Percentiles rank a stretch among this genome's conserved stretches.
Evolutionary conservation across 2,888 invertebrate species (phyloP).

Genomic region (Scaeva pyrastri): DNA sequence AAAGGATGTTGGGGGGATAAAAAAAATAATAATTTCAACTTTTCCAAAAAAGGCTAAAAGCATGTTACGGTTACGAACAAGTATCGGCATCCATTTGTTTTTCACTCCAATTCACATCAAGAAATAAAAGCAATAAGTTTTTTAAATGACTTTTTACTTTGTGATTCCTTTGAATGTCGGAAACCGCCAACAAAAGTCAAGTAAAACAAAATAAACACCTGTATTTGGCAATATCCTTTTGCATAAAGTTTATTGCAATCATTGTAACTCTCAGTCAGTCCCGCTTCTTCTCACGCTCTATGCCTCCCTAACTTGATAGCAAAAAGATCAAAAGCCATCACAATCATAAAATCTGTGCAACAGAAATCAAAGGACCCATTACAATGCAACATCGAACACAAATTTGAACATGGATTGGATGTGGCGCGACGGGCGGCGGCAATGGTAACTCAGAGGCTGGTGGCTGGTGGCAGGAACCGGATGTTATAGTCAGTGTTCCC

Average conservation of each 20-base stretch:
- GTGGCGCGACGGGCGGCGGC: background rate
- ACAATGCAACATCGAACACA: conserved; percentile 65
- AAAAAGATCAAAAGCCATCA: conserved; percentile 64
- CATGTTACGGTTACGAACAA: background rate
- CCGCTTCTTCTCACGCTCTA: background rate
- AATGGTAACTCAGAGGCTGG: background rate
- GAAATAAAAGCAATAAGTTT: background rate
- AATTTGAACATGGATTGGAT: conserved; percentile 40
- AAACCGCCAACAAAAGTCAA: background rate
- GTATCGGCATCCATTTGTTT: background rate
- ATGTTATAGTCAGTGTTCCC: conserved; percentile 5
- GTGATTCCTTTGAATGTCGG: conserved; percentile 6
- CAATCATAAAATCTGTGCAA: conserved; percentile 61
- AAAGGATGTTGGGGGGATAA: too few relatives aligned
- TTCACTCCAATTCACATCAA: background rate
- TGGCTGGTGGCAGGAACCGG: conserved; percentile 12
- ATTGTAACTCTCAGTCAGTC: conserved; percentile 4
- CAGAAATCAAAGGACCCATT: conserved; percentile 65
- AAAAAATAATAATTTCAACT: too few relatives aligned
- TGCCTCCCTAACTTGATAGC: background rate
- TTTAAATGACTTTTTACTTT: conserved; percentile 18
- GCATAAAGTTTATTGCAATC: conserved; percentile 50
- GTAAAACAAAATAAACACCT: conserved; percentile 43
- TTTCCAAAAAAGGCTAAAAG: too few relatives aligned
- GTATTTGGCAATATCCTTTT: conserved; percentile 62